Evolutionary conservation across 2,888 invertebrate genomes (phyloP), one percentile per base, ranked within the genome.

Genomic region (Iphiclides podalirius): DNA sequence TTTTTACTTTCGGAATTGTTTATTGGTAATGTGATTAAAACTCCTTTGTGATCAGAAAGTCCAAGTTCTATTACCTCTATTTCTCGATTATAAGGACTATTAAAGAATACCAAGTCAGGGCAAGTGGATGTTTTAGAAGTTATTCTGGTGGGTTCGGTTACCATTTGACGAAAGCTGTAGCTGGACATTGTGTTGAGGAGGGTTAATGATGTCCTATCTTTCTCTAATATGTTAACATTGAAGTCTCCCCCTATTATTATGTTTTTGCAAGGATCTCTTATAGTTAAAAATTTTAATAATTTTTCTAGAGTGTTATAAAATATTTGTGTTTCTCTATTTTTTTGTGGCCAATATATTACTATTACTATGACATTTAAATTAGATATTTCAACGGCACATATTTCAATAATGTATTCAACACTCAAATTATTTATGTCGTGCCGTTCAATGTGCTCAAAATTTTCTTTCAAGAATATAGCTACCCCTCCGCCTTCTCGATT

Each of bases 201-300:
- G 11, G n/a, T 31, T n/a, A 3, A 31, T 8, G 31, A 11, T n/a
- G 3, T 11, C 1, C 1, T 31, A 11, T 31, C 11, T 14, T 42
- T 49, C n/a, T 34, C 8, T 15, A 36, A 12, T 17, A 23, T 35
- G 15, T 52, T 39, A 1, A 52, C 44, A 37, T 47, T 47, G 23
- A 52, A 41, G 23, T 47, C 47, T 4, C 52, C 52, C 9, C 40
- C 12, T 11, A 52, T 47, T 12, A 52, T 52, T 17, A 52, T 35
- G 13, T 52, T 47, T 48, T 47, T 52, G 2, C 3, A 16, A 40
- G 26, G 8, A 9, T 17, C 14, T 35, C 15, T n/a, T 8, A 16
- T 36, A 31, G 31, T 12, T 31, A 31, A 31, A 47, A 33, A 52
- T 4, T 38, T 40, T 52, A 47, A 34, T 11, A 47, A 9, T 15